Evolutionary conservation across 2,113 vertebrate genomes (phyloP).

Genomic region (Zootoca vivipara): DNA sequence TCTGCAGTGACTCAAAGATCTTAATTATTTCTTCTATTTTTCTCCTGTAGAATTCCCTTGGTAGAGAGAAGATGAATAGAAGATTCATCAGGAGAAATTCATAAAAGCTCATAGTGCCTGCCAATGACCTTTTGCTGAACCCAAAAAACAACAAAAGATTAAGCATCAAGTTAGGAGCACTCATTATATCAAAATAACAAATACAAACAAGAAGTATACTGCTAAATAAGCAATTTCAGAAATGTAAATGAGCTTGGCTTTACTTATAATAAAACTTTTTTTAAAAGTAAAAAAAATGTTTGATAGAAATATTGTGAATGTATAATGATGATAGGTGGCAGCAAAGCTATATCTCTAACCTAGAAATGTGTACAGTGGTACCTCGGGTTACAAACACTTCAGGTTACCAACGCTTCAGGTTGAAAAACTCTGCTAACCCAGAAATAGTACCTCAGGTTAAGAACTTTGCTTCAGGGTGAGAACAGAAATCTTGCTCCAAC

Average conservation of each 20-base stretch:
- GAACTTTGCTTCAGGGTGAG: too few relatives aligned
- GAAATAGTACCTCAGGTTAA: too few relatives aligned
- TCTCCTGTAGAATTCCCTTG: slow-evolving; percentile 33
- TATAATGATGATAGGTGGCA: not conserved
- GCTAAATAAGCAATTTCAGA: slow-evolving; percentile 21
- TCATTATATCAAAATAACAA: slow-evolving; percentile 32
- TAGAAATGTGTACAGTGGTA: too few relatives aligned
- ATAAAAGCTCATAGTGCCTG: slow-evolving; percentile 37
- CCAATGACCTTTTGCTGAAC: slow-evolving; percentile 24
- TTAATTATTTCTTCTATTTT: slow-evolving; percentile 41
- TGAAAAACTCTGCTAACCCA: too few relatives aligned
- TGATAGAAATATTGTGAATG: not conserved
- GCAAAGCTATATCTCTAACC: not conserved
- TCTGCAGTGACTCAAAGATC: slow-evolving; percentile 17
- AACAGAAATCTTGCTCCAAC: too few relatives aligned
- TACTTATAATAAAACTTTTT: not conserved
- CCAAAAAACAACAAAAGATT: slow-evolving; percentile 10
- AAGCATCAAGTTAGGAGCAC: slow-evolving; percentile 14
- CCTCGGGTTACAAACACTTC: too few relatives aligned
- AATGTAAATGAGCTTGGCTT: not conserved
- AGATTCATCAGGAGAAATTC: slow-evolving; percentile 45
- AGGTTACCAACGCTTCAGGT: too few relatives aligned
- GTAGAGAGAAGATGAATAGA: slow-evolving; percentile 29
- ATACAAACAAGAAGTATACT: slow-evolving; percentile 21
- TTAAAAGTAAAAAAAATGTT: not conserved